phyloP scores from a whole-genome alignment of 2,888 invertebrate species.

The Orgyia antiqua region DNA sequence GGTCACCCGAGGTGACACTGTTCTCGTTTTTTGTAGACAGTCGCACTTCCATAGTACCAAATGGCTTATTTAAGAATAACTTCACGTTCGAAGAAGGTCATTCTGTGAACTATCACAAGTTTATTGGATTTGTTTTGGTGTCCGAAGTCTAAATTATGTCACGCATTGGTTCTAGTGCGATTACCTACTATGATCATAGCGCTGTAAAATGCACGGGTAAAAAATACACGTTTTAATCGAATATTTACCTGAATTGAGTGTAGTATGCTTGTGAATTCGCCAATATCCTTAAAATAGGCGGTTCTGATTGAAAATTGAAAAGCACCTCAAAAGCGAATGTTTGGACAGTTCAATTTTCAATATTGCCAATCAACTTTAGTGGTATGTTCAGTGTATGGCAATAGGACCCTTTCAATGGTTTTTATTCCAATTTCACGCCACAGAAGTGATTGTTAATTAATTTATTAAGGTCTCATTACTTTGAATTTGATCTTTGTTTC shows the following conservation, averaged over 20 bases:
- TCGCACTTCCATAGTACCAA: slow-evolving; percentile 66
- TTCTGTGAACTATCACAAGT: slow-evolving; percentile 57
- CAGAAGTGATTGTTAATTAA: too few species aligned
- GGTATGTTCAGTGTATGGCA: slow-evolving; percentile 46
- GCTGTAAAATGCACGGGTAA: too few species aligned
- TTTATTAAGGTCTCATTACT: too few species aligned
- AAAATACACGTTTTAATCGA: too few species aligned
- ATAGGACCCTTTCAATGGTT: slow-evolving; percentile 36
- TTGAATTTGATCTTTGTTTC: too few species aligned
- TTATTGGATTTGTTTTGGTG: too few species aligned
- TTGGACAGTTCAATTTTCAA: slow-evolving; percentile 56
- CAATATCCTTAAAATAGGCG: slow-evolving; percentile 37
- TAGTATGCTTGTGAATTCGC: slow-evolving; percentile 37
- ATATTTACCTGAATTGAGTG: slow-evolving; percentile 24
- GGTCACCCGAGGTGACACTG: slow-evolving; percentile 53
- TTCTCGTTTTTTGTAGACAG: slow-evolving; percentile 59
- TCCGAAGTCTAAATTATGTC: too few species aligned
- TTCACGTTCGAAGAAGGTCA: slow-evolving; percentile 64
- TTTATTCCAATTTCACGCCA: slow-evolving; percentile 55
- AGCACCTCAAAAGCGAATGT: slow-evolving; percentile 45
- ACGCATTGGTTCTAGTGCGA: too few species aligned
- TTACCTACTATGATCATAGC: too few species aligned
- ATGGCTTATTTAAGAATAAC: slow-evolving; percentile 61
- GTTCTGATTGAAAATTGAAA: slow-evolving; percentile 47
- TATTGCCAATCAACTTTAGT: slow-evolving; percentile 56